Base-by-base conservation (phyloP, 2,113 vertebrate genomes). In the Atrichornis clamosus region DNA sequence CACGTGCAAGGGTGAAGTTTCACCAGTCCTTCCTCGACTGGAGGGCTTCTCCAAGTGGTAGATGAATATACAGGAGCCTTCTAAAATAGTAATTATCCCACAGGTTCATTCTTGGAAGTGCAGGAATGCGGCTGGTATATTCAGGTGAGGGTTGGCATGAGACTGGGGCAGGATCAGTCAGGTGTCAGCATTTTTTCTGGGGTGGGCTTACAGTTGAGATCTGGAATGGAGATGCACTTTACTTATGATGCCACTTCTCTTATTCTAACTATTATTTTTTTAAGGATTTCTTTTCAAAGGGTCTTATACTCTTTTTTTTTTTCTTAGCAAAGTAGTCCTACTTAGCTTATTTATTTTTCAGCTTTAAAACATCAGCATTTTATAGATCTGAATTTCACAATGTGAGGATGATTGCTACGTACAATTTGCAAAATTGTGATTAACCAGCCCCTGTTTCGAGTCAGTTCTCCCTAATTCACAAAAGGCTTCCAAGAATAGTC, bases 381-480 rank as follows among this genome's bases (percentile, higher is more conserved):
- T 97, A 97, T 98, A 97, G 97, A 97, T 98, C 97, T 96, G 97
- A 98, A 98, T 96, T 98, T 97, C 98, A 98, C 98, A 98, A 98
- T 98, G 97, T 97, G 97, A 87, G 96, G 97, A 98, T 98, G 98
- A 98, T 98, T 98, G 97, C 98, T 98, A 98, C 94, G 97, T 98
- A 98, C 98, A 98, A 98, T 98, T 98, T 98, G 98, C 98, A 98
- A 97, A 98, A 98, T 98, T 98, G 97, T 98, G 97, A 98, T 98
- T 98, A 98, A 97, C 97, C 97, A 98, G 98, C 96, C 98, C 98
- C 97, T 97, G 98, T 98, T 98, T 98, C 84, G 96, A 98, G 98
- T 98, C 97, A 97, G 97, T 97, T 98, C 97, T 97, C 95, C 97
- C 96, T 97, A 97, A 97, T 98, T 98, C 97, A 98, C 97, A 98